Evolutionary conservation across 2,888 invertebrate genomes (phyloP), one percentile per base, ranked within the genome.

Genomic region (Harpalus rubripes): DNA sequence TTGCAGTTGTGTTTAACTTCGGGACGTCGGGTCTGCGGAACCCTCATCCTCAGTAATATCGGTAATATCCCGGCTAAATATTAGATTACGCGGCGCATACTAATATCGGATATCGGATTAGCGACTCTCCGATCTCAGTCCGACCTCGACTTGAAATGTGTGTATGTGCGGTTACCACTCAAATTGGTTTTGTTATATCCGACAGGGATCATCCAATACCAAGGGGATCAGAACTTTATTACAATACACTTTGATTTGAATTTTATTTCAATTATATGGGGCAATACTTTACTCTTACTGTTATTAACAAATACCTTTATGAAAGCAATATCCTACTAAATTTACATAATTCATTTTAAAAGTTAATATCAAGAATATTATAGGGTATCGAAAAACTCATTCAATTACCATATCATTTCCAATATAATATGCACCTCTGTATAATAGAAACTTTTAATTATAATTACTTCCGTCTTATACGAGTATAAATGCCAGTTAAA

Each of bases 51-150:
- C 56, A 7, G 78, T 79, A 61, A 79, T 79, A 61, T 79, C 59
- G 56, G 79, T 79, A 79, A 58, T 79, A 79, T 79, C 79, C 79
- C 58, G n/a, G 41, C 79, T 79, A 79, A 79, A 79, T 79, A 79
- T 79, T 79, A 79, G 79, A 79, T 79, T 79, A 79, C 79, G 79
- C 39, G 61, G 59, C 79, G 79, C 59, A 79, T 79, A 79, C 79
- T 79, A 79, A 79, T 79, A 79, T 79, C 79, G 79, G 79, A 79
- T 79, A 79, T 79, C 61, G 59, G 79, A 79, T 79, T 79, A 79
- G 79, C 52, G 61, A 41, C n/a, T 15, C 39, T 32, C 58, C 26
- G 15, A 68, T 68, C 16, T n/a, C 22, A 65, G 16, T 8, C 18
- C 65, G 68, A 41, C 32, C 32, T 12, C 44, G 44, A 18, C 44